These are phyloP conservation scores for Monochamus saltuarius DNA, from an alignment of 1,140 invertebrate genomes.

Conservation along the genomic window DNA sequence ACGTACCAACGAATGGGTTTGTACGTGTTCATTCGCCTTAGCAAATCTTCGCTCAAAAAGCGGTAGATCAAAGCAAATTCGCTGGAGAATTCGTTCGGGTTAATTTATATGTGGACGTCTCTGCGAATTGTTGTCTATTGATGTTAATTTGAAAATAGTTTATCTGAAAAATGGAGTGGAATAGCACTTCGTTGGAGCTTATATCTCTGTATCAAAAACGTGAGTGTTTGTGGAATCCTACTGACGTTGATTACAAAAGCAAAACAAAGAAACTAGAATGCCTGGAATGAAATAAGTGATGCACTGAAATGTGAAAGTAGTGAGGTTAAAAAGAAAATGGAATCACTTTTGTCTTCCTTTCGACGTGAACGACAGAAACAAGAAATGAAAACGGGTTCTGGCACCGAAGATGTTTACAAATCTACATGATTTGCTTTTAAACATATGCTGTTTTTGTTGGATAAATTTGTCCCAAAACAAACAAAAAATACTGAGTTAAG, in stretches of 20 bases:
- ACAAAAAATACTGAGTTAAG: neutral
- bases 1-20: too few species aligned
- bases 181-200: too few species aligned
- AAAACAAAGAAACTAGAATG: slow-evolving; percentile 11
- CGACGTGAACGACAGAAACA: slow-evolving; percentile 2
- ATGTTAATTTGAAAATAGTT: slow-evolving; percentile 4
- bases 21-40: too few species aligned
- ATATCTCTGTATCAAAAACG: too few species aligned
- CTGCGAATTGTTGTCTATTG: slow-evolving; percentile 3
- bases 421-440: neutral
- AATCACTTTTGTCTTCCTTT: slow-evolving; percentile 7
- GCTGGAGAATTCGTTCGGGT: too few species aligned
- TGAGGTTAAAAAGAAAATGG: slow-evolving; percentile 4
- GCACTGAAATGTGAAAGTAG: slow-evolving; percentile 4
- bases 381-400: neutral
- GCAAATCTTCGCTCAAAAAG: too few species aligned
- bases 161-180: neutral
- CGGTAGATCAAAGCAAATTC: too few species aligned
- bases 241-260: slow-evolving; percentile 2
- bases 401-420: neutral
- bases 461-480: neutral
- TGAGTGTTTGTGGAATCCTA: neutral
- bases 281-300: slow-evolving; percentile 6
- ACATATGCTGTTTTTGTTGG: slow-evolving; percentile 2
- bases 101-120: too few species aligned